phyloP scores from a whole-genome alignment of 2,113 vertebrate genomes.

The Tragelaphus imberbis region DNA sequence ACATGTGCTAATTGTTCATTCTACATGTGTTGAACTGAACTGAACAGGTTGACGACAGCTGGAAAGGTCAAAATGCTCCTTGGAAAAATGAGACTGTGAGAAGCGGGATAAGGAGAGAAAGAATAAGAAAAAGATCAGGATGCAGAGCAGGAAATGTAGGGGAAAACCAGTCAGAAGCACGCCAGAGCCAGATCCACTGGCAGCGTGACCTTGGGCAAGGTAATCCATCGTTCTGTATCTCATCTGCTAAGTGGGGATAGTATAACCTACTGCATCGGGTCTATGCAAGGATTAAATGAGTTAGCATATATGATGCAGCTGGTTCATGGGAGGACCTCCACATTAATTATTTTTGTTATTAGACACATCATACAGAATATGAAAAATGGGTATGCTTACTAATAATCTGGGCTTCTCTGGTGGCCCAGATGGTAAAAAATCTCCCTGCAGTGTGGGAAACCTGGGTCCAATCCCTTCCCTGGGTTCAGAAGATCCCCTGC shows the following conservation, averaged over 20 bases:
- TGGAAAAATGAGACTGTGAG: not conserved
- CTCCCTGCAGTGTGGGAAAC: not conserved
- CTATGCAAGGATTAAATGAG: not conserved
- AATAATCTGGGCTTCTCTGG: not conserved
- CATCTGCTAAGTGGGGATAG: not conserved
- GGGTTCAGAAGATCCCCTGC: not conserved
- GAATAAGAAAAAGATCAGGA: not conserved
- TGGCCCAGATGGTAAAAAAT: not conserved
- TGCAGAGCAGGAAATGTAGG: not conserved
- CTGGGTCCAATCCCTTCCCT: not conserved
- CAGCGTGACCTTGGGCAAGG: not conserved
- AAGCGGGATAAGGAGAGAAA: not conserved
- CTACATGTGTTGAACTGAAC: not conserved
- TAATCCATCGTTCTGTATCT: not conserved
- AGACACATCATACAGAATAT: not conserved
- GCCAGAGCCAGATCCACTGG: not conserved
- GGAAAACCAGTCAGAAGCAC: not conserved
- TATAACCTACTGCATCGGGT: not conserved
- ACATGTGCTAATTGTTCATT: not conserved
- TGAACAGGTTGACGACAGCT: not conserved
- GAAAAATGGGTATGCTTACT: not conserved
- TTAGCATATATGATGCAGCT: not conserved
- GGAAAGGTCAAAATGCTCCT: not conserved
- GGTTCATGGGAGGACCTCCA: not conserved
- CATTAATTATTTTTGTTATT: not conserved